Conservation (phyloP, 1,140 invertebrate genomes). For the Copidosoma floridanum region DNA sequence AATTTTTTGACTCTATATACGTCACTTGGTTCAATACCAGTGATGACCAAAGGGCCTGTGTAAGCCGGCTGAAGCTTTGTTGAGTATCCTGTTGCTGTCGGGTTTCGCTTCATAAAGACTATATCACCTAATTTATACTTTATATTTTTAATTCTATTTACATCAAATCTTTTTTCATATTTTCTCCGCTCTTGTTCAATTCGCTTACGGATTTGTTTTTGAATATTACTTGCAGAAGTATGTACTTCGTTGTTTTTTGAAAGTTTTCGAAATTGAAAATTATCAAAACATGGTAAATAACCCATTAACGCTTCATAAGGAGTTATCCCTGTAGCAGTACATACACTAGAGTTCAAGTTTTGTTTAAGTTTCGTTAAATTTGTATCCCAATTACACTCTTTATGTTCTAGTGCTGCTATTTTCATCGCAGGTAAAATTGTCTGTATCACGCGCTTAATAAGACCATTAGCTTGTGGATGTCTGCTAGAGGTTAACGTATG, state of each 20-base stretch:
- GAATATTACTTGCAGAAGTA: constrained; percentile 6
- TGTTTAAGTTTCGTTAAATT: constrained; percentile 18
- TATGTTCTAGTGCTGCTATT: not conserved
- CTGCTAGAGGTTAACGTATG: constrained; percentile 14
- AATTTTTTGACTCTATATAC: too few species aligned
- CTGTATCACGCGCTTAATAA: constrained; percentile 11
- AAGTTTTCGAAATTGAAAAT: constrained; percentile 7
- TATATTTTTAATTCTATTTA: constrained; percentile 14
- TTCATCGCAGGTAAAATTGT: constrained; percentile 13
- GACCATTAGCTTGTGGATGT: constrained; percentile 21
- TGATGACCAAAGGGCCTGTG: too few species aligned
- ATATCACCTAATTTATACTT: constrained; percentile 28
- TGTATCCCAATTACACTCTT: constrained; percentile 6
- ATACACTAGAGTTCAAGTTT: constrained; percentile 23
- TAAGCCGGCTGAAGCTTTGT: constrained; percentile 31
- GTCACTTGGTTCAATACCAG: too few species aligned
- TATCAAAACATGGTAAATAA: constrained; percentile 23
- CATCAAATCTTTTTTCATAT: constrained; percentile 25
- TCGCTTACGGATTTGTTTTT: not conserved
- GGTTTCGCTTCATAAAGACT: constrained; percentile 24
- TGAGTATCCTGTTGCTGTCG: constrained; percentile 14
- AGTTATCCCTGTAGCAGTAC: constrained; percentile 19
- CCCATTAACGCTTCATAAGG: constrained; percentile 27
- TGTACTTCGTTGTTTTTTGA: constrained; percentile 9
- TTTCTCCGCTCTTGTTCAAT: constrained; percentile 12